phyloP scores from a whole-genome alignment of 2,888 invertebrate species.

The Cotesia congregata region DNA sequence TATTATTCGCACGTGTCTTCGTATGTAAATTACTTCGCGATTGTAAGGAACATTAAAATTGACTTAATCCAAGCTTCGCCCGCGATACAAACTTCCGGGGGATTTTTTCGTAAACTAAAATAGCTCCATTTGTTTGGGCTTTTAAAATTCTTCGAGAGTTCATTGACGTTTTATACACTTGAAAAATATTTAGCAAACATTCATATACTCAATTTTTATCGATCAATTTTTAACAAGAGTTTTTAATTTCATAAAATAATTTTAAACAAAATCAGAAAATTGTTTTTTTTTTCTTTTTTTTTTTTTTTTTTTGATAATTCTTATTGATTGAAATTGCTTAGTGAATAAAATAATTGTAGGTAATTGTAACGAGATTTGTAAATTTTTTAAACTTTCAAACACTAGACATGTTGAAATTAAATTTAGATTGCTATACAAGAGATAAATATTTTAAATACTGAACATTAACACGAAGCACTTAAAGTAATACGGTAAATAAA shows the following conservation, averaged over 20 bases:
- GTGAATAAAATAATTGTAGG: too few relatives aligned
- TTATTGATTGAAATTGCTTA: too few relatives aligned
- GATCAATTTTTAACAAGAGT: too few relatives aligned
- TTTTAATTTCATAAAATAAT: too few relatives aligned
- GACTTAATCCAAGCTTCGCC: neutral
- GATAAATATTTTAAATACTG: neutral
- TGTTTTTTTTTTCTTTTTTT: too few relatives aligned
- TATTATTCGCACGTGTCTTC: too few relatives aligned
- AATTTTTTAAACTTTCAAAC: neutral
- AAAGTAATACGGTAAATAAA: conserved; percentile 23
- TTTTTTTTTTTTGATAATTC: too few relatives aligned
- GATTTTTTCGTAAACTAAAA: neutral
- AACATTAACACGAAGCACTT: neutral
- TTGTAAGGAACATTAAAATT: neutral
- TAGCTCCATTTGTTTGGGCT: neutral
- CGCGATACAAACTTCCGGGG: neutral
- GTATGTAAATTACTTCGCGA: too few relatives aligned
- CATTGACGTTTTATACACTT: neutral
- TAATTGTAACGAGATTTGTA: neutral
- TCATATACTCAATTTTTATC: too few relatives aligned
- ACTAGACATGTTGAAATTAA: too few relatives aligned
- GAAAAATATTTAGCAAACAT: too few relatives aligned
- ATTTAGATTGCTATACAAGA: neutral
- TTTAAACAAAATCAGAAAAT: too few relatives aligned
- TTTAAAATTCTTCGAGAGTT: neutral